phyloP scores from a whole-genome alignment of 2,797 vertebrate genomes.

The Momotus momota region DNA sequence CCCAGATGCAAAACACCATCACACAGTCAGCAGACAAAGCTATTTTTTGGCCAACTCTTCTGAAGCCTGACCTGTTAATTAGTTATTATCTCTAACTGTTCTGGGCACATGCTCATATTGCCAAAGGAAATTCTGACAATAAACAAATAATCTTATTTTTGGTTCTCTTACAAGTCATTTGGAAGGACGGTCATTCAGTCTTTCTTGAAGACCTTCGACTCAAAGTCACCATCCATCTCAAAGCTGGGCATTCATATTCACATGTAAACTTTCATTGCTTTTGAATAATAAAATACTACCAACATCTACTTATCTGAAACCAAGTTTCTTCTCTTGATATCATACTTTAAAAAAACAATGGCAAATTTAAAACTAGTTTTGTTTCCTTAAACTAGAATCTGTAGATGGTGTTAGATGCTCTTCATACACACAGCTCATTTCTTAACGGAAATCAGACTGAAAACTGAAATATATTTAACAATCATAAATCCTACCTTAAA shows the following conservation, averaged over 20 bases:
- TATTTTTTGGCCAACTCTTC: not conserved
- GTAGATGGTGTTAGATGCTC: not conserved
- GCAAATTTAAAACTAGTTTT: not conserved
- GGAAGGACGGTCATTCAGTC: not conserved
- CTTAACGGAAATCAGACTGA: not conserved
- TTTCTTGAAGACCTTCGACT: not conserved
- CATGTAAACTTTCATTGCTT: not conserved
- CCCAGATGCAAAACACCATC: not conserved
- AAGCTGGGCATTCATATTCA: not conserved
- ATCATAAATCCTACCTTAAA: not conserved
- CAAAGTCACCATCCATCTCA: not conserved
- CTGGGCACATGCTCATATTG: not conserved
- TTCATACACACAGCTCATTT: not conserved
- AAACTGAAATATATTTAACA: not conserved
- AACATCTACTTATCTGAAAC: not conserved
- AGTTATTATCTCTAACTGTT: slow-evolving; percentile 35
- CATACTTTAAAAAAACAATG: not conserved
- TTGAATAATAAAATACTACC: not conserved
- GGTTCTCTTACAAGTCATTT: not conserved
- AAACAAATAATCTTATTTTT: slow-evolving; percentile 15
- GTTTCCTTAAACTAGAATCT: not conserved
- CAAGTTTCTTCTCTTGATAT: not conserved
- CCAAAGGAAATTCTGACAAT: slow-evolving; percentile 29
- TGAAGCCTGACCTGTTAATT: slow-evolving; percentile 27
- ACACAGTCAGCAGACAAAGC: not conserved